phyloP scores from a whole-genome alignment of 2,113 vertebrate species.

The Sinocyclocheilus anshuiensis region DNA sequence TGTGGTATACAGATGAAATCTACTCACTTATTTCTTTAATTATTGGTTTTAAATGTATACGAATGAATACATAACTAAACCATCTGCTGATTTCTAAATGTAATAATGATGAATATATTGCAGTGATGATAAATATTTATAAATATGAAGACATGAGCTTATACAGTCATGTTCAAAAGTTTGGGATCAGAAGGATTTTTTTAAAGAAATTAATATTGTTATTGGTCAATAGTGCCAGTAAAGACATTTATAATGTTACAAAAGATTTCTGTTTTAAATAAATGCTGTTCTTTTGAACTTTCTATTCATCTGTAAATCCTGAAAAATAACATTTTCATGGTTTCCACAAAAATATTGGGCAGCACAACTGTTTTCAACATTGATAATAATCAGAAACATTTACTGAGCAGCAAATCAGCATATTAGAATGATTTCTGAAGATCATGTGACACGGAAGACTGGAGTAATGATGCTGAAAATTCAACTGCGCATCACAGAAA shows the following conservation, averaged over 20 bases:
- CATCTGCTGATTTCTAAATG: neutral
- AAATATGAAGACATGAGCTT: too few relatives aligned
- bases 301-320: too few relatives aligned
- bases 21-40: neutral
- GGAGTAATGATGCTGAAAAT: neutral
- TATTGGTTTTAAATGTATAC: neutral
- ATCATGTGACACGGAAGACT: slow-evolving; percentile 7
- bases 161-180: too few relatives aligned
- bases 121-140: too few relatives aligned
- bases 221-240: too few relatives aligned
- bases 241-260: too few relatives aligned
- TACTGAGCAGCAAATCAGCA: neutral
- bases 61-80: neutral
- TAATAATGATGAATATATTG: neutral
- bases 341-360: neutral
- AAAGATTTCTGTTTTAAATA: too few relatives aligned
- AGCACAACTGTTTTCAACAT: neutral
- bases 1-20: neutral
- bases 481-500: neutral
- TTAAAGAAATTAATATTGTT: too few relatives aligned
- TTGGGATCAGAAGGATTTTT: too few relatives aligned
- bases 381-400: neutral
- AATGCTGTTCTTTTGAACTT: too few relatives aligned
- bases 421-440: neutral
- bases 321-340: neutral